Percentiles rank a stretch among this genome's conserved stretches.
phyloP scores from a whole-genome alignment of 2,888 invertebrate species.

The Athalia rosae region DNA sequence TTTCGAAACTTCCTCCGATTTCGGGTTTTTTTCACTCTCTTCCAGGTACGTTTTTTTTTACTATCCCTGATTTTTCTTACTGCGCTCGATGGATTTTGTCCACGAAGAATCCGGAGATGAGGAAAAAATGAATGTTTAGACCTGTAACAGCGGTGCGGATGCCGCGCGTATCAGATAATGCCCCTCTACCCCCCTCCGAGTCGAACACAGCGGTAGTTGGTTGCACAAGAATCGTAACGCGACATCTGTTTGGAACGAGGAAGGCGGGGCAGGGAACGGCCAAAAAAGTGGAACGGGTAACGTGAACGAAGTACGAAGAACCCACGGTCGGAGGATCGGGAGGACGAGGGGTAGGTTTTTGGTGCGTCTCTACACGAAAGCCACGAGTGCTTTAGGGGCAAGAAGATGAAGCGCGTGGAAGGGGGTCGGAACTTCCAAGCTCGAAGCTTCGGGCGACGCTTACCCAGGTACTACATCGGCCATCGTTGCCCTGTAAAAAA shows the following conservation, averaged over 20 bases:
- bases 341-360: constrained; percentile 12
- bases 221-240: constrained; percentile 62
- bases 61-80: background rate
- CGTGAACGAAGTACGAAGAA: constrained; percentile 7
- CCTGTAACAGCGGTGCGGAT: background rate
- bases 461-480: constrained; percentile 35
- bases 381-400: constrained; percentile 42
- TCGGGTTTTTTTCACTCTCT: background rate
- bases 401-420: constrained; percentile 44
- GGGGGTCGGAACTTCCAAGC: background rate
- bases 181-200: background rate
- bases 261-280: constrained; percentile 20
- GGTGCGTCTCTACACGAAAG: constrained; percentile 44
- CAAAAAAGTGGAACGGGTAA: constrained; percentile 22
- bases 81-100: constrained; percentile 56
- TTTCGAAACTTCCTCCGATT: no score
- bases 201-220: constrained; percentile 57
- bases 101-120: constrained; percentile 48
- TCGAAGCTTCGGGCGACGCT: constrained; percentile 16
- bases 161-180: background rate
- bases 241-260: constrained; percentile 66
- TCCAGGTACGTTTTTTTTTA: background rate
- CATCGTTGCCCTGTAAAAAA: constrained; percentile 20
- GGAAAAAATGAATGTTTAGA: background rate
- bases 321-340: background rate